A percentile compares a stretch with the other conserved stretches of the same genome.
Evolutionary conservation across 2,113 vertebrate species (phyloP).

Genomic region (Ploceus nigricollis): DNA sequence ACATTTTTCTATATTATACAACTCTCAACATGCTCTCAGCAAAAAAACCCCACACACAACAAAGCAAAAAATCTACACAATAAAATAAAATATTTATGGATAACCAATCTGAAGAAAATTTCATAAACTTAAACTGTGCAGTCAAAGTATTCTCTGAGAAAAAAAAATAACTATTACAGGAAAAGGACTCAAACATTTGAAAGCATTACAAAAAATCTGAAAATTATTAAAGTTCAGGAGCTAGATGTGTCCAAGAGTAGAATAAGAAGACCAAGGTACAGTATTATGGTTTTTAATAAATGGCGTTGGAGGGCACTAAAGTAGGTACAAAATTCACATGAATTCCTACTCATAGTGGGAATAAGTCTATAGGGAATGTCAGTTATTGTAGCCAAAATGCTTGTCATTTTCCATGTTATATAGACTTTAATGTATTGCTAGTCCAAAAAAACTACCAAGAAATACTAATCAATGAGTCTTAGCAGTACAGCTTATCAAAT

Average conservation of each 20-base stretch:
- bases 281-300: neutral
- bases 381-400: neutral
- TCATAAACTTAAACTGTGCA: neutral
- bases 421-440: neutral
- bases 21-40: fast-evolving
- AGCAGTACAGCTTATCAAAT: neutral
- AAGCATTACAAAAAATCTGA: neutral
- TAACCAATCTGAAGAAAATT: neutral
- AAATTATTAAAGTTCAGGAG: neutral
- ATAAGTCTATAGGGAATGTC: neutral
- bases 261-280: neutral
- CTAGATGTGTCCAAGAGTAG: neutral
- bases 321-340: neutral
- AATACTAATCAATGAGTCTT: neutral
- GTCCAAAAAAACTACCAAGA: neutral
- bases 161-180: neutral
- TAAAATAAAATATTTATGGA: neutral
- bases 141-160: neutral
- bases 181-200: neutral
- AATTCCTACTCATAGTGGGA: neutral
- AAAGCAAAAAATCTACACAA: neutral
- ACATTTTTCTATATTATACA: neutral
- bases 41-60: fast-evolving
- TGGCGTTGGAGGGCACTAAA: neutral
- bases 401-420: neutral